A percentile compares a stretch with the other conserved stretches of the same genome.
phyloP scores from a whole-genome alignment of 2,797 vertebrate genomes.

The Morus bassanus region DNA sequence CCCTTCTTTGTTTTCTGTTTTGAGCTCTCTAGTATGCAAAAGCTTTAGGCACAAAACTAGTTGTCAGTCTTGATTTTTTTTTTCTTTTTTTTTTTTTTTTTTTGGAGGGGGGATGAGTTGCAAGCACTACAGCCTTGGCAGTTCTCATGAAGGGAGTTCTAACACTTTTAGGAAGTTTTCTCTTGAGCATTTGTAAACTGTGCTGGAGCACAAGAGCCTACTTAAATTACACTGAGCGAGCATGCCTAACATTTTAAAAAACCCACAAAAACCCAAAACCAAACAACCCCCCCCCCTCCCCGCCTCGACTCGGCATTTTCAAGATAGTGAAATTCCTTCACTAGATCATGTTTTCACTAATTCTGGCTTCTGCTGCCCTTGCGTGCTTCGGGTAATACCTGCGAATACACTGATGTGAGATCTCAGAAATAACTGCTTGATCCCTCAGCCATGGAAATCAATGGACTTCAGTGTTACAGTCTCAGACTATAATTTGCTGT shows the following conservation, averaged over 20 bases:
- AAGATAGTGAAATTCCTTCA: background rate
- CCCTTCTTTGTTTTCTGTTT: background rate
- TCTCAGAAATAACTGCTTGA: constrained; percentile 15
- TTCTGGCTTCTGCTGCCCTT: background rate
- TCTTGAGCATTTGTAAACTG: background rate
- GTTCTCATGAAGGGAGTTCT: background rate
- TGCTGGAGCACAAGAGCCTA: background rate
- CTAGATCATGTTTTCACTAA: background rate
- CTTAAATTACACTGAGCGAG: background rate
- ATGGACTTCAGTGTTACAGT: constrained; percentile 24
- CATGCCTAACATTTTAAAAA: background rate
- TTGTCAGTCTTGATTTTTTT: background rate
- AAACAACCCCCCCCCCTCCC: background rate
- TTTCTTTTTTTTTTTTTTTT: background rate
- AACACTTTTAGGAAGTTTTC: background rate
- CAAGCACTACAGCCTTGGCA: background rate
- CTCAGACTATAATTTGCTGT: constrained; percentile 1
- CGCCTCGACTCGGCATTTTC: background rate
- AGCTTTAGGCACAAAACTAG: background rate
- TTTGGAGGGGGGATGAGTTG: background rate
- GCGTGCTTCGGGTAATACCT: background rate
- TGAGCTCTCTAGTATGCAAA: background rate
- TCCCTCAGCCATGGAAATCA: constrained; percentile 6
- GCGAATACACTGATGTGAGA: background rate
- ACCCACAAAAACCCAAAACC: fast-evolving